These are phyloP conservation scores for Papilio aristodemus DNA, from an alignment of 1,140 invertebrate species.

Conservation along the genomic window DNA sequence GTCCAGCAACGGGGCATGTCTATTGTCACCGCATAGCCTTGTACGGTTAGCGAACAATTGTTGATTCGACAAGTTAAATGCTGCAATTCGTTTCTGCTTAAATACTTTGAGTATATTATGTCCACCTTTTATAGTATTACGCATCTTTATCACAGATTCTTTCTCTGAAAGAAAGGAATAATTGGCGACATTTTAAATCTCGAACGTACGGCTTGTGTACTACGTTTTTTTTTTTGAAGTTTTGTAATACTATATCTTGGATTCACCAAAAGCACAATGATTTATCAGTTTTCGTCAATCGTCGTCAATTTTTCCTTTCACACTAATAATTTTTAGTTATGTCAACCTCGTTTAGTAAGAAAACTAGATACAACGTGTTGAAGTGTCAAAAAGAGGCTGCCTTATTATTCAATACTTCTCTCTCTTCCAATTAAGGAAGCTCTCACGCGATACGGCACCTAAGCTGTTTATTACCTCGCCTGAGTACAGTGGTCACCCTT, in stretches of 20 bases:
- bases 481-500: slow-evolving; percentile 53
- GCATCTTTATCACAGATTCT: background rate
- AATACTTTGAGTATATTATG: background rate
- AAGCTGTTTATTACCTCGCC: slow-evolving; percentile 42
- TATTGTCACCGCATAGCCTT: slow-evolving; percentile 53
- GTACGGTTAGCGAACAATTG: slow-evolving; percentile 50
- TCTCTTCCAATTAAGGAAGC: slow-evolving; percentile 45
- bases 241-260: too few relatives aligned
- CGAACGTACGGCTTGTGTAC: too few relatives aligned
- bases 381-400: slow-evolving; percentile 24
- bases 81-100: slow-evolving; percentile 12
- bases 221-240: too few relatives aligned
- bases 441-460: slow-evolving; percentile 47
- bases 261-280: too few relatives aligned
- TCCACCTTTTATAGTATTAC: background rate
- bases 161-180: background rate
- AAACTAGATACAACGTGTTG: background rate
- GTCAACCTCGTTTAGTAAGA: background rate
- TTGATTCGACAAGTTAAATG: slow-evolving; percentile 33
- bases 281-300: too few relatives aligned
- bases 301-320: background rate
- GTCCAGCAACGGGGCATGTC: slow-evolving; percentile 37
- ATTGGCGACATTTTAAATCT: too few relatives aligned
- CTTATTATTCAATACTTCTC: slow-evolving; percentile 22
- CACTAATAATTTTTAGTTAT: background rate